Base-by-base conservation (phyloP, 1,140 invertebrate genomes). In the Zaprionus nigranus region DNA sequence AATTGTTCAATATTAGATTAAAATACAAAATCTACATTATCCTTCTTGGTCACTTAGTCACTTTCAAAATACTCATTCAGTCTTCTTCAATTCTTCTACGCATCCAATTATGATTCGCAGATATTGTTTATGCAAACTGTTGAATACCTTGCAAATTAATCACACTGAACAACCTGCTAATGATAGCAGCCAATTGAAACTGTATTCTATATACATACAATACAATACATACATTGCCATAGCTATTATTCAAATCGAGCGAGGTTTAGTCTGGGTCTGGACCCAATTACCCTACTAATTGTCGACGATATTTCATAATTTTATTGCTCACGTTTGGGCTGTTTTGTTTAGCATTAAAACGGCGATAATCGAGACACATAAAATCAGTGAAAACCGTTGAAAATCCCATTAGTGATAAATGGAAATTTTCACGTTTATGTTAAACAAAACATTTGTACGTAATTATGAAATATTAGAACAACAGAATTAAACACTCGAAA, bases 311-410 rank as follows among this genome's bases (percentile, higher is more conserved):
- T 70, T 73, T 86, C 83, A 87, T 73, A 70, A 67, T 79, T 87
- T 82, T 74, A 79, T 87, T 78, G 58, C 53, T 63, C 28, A 11
- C 46, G 34, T 61, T 65, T 57, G 54, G 38, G 12, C 40, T 76
- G 69, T 69, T 69, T 84, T 77, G 63, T 69, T 64, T 62, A 64
- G 34, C 36, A 70, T 70, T 63, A 58, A 62, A 77, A 62, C 40
- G 63, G 74, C 49, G 57, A 76, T 85, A 78, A 85, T 84, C 77
- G 82, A 77, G 81, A 80, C 67, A 77, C 81, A 80, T 51, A 51
- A 51, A 56, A 56, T 26, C 9, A 2, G 26, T 24, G 69, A 43
- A 85, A 78, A 61, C 63, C 78, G 78, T 75, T 54, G 63, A 68
- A 68, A 69, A 54, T 51, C 20, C 53, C 66, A 71, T 79, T 75